Base-by-base conservation (phyloP, 2,797 vertebrate genomes). In the Hozukius guyotensis region DNA sequence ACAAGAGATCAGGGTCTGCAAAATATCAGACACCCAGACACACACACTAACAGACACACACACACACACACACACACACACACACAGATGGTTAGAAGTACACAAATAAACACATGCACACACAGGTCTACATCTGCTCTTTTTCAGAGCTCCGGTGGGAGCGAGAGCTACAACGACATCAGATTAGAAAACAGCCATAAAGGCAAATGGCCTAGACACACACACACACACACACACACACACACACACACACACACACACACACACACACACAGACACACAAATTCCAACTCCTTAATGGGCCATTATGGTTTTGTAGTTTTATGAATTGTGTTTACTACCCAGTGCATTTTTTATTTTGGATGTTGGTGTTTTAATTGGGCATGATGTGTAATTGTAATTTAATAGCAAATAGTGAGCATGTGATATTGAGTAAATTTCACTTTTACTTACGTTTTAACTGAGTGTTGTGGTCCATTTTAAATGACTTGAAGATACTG, bases 141-240 rank as follows among this genome's bases (percentile, higher is more conserved):
- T 82, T 70, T 77, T 85, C 72, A 81, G 65, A 72, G 38, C 77
- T 87, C 78, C 36, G 2, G 42, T 52, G 77, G 80, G 74, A 85
- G 22, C 0, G 6, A 16, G 80, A 78, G 57, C 64, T 78, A 25
- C 77, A 75, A 79, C 67, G 75, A 42, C 34, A 80, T 76, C 75
- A 78, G 69, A 88, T 88, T 85, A 87, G 38, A 75, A 75, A 60
- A 60, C 4, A 0, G 62, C 55, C 64, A 84, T 84, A 83, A 83
- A 86, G 20, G 32, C 46, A 85, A 79, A 80, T 85, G 69, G 53
- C 6, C 5, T 31, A 68, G 46, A 62, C 25, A 75, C 61, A 72
- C 62, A 49, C 42, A 72, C 53, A 75, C 36, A 69, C 61, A 71
- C 61, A 67, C n/a, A 70, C 75, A 61, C 46, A 72, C 24, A 31